Evolutionary conservation across 2,797 vertebrate species (phyloP), one percentile per base, ranked within the genome.

Genomic region (Phoebastria nigripes): DNA sequence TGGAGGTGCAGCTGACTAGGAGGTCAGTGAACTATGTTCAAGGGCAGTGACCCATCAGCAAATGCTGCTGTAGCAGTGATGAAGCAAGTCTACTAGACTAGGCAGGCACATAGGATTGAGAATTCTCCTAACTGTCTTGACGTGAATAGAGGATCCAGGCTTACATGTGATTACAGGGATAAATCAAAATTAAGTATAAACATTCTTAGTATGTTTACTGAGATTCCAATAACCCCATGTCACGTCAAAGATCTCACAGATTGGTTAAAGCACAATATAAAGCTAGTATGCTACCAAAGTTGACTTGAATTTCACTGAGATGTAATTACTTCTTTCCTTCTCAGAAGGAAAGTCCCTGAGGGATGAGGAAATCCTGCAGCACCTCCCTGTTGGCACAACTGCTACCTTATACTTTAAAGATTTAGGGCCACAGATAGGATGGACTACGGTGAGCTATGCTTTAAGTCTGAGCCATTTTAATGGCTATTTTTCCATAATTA

Each of bases 351-450:
- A 98, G 97, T 93, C 98, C 28, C 97, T 99, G 86, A 98, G 97
- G 97, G 98, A 99, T 84, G 98, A 98, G 80, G 99, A 99, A 82
- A 93, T 99, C 89, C 97, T 99, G 88, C 98, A 99, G 95, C 98
- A 97, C 74, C 98, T 99, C 44, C 98, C 98, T 42, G 98, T 99
- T 63, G 98, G 99, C 87, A 99, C 98, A 93, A 98, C 98, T 46
- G 98, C 98, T 87, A 99, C 97, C 26, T 97, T 99, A 93, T 99
- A 98, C 96, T 99, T 99, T 97, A 98, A 97, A 98, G 99, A 99
- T 96, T 98, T 99, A 59, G 99, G 99, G 31, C 98, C 99, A 77
- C 99, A 99, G 97, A 96, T 99, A 71, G 98, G 98, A 70, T 99
- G 99, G 99, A 99, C 99, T 37, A 98, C 98, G 98, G 99, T 99